Evolutionary conservation across 2,888 invertebrate genomes (phyloP), one percentile per base, ranked within the genome.

Genomic region (Pristionchus exspectatus): DNA sequence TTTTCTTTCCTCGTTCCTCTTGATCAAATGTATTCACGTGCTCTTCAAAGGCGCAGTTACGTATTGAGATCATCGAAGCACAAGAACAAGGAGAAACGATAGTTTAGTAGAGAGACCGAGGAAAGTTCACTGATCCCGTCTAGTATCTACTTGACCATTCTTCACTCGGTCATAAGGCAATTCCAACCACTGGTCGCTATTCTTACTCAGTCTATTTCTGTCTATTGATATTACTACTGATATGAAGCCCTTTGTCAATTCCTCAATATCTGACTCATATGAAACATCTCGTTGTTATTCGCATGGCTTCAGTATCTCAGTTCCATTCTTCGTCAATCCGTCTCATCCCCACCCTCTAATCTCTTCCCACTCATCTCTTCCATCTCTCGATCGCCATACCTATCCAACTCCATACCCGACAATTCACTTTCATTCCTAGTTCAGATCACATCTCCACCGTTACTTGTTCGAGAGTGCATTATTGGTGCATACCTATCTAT

Each of bases 1-100:
- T 24, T 16, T 50, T 4, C 16, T 81, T 12, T 59, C 7, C 16
- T n/a, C 59, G 2, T 85, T 50, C 24, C 33, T n/a, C 0, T 59
- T 50, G 14, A 5, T 85, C 54, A 33, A 74, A 33, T 63, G 7
- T 7, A 50, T 54, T 81, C 81, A 50, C 81, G 44, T 54, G 44
- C 33, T n/a, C 81, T 81, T 81, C 81, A 81, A 81, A 81, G 81
- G 44, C 9, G 24, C 44, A 16, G 33, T n/a, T 81, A 54, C 81
- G 81, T 81, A 81, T 50, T 12, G 50, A 81, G 81, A 54, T 81
- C 81, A 54, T 2, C 27, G 81, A 81, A 81, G 81, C 81, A 81
- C 50, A 27, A 50, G 50, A 50, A 27, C 0, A n/a, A n/a, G 50
- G 72, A 33, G 30, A 72, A 44, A 77, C 24, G 12, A 44, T 2